Evolutionary conservation across 2,797 vertebrate genomes (phyloP).

Genomic region (Molossus molossus): DNA sequence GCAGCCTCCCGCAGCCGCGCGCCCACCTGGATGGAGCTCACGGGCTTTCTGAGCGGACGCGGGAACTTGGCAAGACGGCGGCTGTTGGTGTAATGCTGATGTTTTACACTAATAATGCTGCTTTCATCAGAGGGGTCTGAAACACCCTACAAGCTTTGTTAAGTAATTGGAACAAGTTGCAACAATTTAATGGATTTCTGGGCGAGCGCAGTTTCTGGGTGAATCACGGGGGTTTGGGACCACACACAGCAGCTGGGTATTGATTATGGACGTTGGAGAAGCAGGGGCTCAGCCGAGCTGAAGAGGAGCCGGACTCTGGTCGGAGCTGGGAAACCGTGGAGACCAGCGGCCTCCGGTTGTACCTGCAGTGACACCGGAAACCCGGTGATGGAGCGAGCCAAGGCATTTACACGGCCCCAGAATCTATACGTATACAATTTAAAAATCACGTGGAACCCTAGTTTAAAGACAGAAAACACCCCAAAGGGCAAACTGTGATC

Average conservation of each 20-base stretch:
- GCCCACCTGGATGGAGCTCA: fast-evolving
- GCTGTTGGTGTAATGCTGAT: neutral
- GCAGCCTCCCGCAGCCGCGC: fast-evolving
- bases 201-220: neutral
- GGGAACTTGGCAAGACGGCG: neutral
- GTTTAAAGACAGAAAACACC: neutral
- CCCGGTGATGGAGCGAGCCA: fast-evolving
- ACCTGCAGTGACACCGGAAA: fast-evolving
- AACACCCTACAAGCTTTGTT: neutral
- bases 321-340: neutral
- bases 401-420: fast-evolving
- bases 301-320: too few relatives aligned
- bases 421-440: neutral
- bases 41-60: fast-evolving
- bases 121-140: slow-evolving; percentile 6
- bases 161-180: slow-evolving; percentile 17
- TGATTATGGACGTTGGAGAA: fast-evolving
- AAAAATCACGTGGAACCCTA: neutral
- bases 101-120: neutral
- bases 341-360: fast-evolving
- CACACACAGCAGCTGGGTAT: neutral
- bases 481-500: neutral
- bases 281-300: fast-evolving
- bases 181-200: neutral
- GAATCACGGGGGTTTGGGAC: neutral